Evolutionary conservation across 2,888 invertebrate genomes (phyloP).

Genomic region (Chymomyza amoena): DNA sequence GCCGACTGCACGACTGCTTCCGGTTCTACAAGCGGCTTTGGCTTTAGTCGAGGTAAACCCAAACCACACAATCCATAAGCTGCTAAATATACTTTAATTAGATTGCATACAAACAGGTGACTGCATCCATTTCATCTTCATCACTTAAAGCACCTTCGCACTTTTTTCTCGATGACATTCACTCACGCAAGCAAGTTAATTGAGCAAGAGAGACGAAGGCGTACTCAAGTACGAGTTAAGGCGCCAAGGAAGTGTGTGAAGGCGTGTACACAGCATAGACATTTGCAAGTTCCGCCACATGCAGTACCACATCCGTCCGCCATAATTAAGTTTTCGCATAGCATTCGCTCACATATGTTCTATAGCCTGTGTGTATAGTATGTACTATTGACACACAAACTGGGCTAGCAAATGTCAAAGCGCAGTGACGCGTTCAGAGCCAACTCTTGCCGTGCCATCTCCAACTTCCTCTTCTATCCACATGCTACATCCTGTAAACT

Average conservation of each 20-base stretch:
- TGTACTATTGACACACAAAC: background rate
- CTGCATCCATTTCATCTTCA: slow-evolving; percentile 20
- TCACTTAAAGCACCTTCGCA: slow-evolving; percentile 4
- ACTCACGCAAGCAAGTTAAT: background rate
- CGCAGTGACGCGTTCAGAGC: slow-evolving; percentile 32
- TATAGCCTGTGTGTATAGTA: background rate
- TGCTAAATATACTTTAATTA: background rate
- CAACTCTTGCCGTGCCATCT: slow-evolving; percentile 7
- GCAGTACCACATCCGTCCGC: slow-evolving; percentile 65
- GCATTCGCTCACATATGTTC: slow-evolving; percentile 1
- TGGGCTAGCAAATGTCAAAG: background rate
- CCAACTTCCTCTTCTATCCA: background rate
- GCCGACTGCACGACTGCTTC: slow-evolving; percentile 76
- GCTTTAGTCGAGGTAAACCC: slow-evolving; percentile 77
- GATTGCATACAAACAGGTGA: background rate
- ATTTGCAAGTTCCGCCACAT: slow-evolving; percentile 55
- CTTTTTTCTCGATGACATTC: background rate
- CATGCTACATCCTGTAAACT: slow-evolving; percentile 1
- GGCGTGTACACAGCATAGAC: slow-evolving; percentile 3
- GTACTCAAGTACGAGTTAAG: slow-evolving; percentile 41
- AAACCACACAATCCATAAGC: background rate
- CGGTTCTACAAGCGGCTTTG: slow-evolving; percentile 73
- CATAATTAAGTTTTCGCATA: slow-evolving; percentile 63
- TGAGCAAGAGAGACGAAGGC: slow-evolving; percentile 23
- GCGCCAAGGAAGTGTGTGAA: background rate